Evolutionary conservation across 1,140 invertebrate species (phyloP).

Genomic region (Trissolcus basalis): DNA sequence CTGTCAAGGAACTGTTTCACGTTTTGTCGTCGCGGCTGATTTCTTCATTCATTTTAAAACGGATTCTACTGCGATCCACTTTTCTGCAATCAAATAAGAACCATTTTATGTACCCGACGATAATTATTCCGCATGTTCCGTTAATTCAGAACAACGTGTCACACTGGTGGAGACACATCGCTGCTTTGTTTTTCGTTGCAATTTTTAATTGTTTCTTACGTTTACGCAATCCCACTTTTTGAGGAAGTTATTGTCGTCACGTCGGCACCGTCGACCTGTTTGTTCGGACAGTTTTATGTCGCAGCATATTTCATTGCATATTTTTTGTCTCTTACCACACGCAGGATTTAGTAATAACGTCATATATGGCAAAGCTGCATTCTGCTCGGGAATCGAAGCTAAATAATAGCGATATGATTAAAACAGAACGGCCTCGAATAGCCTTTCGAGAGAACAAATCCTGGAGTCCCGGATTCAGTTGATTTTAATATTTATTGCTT

Average conservation of each 20-base stretch:
- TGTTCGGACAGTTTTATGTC: slow-evolving; percentile 38
- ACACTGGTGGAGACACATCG: slow-evolving; percentile 28
- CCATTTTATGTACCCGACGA: slow-evolving; percentile 2
- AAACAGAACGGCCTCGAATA: slow-evolving; percentile 36
- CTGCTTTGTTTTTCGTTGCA: slow-evolving; percentile 31
- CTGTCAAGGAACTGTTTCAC: slow-evolving; percentile 64
- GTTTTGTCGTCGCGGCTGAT: slow-evolving; percentile 54
- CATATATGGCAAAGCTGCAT: slow-evolving; percentile 56
- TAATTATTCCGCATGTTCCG: slow-evolving; percentile 43
- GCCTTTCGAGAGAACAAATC: slow-evolving; percentile 43
- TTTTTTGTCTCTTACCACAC: slow-evolving; percentile 48
- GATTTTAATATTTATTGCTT: slow-evolving; percentile 51
- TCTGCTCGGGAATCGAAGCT: slow-evolving; percentile 38
- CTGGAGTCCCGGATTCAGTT: slow-evolving; percentile 7
- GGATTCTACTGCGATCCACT: slow-evolving; percentile 13
- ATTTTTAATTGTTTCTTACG: slow-evolving; percentile 44
- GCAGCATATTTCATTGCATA: slow-evolving; percentile 48
- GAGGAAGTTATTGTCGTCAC: slow-evolving; percentile 55
- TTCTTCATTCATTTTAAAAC: slow-evolving; percentile 31
- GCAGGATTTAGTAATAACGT: slow-evolving; percentile 56
- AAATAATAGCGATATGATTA: slow-evolving; percentile 58
- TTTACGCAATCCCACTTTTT: slow-evolving; percentile 46
- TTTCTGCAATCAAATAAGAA: neutral
- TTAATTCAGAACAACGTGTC: slow-evolving; percentile 43
- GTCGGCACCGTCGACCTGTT: slow-evolving; percentile 44